Percentiles rank a stretch among this genome's conserved stretches.
These are phyloP conservation scores for Scaptodrosophila lebanonensis DNA, from an alignment of 1,140 invertebrate species.

Conservation along the genomic window DNA sequence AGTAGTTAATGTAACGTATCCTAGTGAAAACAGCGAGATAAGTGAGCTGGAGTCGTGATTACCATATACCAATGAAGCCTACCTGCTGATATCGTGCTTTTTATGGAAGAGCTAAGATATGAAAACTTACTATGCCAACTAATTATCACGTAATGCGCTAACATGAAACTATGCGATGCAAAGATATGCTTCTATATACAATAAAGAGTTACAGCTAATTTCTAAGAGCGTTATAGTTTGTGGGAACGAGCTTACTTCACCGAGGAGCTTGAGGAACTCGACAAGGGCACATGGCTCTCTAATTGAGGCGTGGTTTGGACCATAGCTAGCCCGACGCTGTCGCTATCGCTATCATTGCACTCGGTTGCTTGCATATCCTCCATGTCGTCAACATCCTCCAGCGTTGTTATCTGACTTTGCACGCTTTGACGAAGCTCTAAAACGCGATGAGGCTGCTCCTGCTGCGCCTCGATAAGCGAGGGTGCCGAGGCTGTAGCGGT, in stretches of 20 bases:
- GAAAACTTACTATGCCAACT: slow-evolving; percentile 43
- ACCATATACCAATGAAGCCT: neutral
- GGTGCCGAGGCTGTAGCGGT: slow-evolving; percentile 46
- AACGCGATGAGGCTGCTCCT: slow-evolving; percentile 31
- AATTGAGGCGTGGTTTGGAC: slow-evolving; percentile 52
- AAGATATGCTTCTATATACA: slow-evolving; percentile 13
- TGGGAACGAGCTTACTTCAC: slow-evolving; percentile 49
- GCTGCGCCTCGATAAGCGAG: slow-evolving; percentile 41
- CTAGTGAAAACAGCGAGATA: too few relatives aligned
- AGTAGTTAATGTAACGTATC: too few relatives aligned
- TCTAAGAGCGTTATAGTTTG: slow-evolving; percentile 14
- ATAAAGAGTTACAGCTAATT: slow-evolving; percentile 10
- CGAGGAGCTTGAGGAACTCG: slow-evolving; percentile 62
- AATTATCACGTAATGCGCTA: slow-evolving; percentile 47
- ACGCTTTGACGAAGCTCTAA: slow-evolving; percentile 65
- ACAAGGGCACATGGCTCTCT: slow-evolving; percentile 41
- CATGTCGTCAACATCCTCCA: slow-evolving; percentile 56
- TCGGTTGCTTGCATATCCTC: slow-evolving; percentile 23
- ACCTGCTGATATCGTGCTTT: slow-evolving; percentile 31
- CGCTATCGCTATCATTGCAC: slow-evolving; percentile 45
- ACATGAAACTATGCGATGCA: slow-evolving; percentile 20
- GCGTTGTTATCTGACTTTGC: slow-evolving; percentile 68
- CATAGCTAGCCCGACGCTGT: slow-evolving; percentile 49
- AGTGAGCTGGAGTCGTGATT: too few relatives aligned
- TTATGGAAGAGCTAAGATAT: slow-evolving; percentile 70